Base-by-base conservation (phyloP, 2,888 invertebrate species). In the Oscheius myriophilus region DNA sequence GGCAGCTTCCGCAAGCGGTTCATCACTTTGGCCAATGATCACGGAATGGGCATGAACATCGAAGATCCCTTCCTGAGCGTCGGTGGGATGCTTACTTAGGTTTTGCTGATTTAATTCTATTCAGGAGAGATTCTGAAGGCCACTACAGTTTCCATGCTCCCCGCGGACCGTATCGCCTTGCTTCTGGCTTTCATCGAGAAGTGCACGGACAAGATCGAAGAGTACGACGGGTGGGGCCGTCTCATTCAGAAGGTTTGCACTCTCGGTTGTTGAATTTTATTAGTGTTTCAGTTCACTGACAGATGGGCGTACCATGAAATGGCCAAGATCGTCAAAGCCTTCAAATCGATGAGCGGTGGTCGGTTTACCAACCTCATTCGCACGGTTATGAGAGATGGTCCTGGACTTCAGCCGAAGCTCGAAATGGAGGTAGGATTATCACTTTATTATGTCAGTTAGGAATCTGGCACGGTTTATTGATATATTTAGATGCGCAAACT, bases 31-130 rank as follows among this genome's bases (percentile, higher is more conserved):
- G 26, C 49, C 33, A 61, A 33, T 21, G 49, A 61, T 43, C 23
- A 33, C 33, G 33, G 33, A 33, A 33, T 33, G 33, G 33, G 33
- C 33, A 33, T 33, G 33, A 33, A 33, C 9, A 33, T 33, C 6
- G 61, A 61, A n/a, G 61, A 61, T 46, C 61, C 61, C 9, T 61
- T 61, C 49, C 18, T 18, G 1, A 26, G 14, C 33, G 33, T 39
- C n/a, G 61, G 61, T 45, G 26, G 18, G 25, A 4, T 61, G 3
- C 33, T 33, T 33, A 33, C 4, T 6, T 9, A 33, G 33, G 33
- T 9, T 33, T 3, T 6, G 3, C 33, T 33, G 3, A 33, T 33
- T 33, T 33, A 9, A 6, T 33, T 33, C 3, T 54, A 7, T 57
- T 42, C 14, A 57, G 57, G 57, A 12, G 18, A 42, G 23, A 23